Evolutionary conservation across 2,797 vertebrate genomes (phyloP).

Genomic region (Melanotaenia pygmaea): DNA sequence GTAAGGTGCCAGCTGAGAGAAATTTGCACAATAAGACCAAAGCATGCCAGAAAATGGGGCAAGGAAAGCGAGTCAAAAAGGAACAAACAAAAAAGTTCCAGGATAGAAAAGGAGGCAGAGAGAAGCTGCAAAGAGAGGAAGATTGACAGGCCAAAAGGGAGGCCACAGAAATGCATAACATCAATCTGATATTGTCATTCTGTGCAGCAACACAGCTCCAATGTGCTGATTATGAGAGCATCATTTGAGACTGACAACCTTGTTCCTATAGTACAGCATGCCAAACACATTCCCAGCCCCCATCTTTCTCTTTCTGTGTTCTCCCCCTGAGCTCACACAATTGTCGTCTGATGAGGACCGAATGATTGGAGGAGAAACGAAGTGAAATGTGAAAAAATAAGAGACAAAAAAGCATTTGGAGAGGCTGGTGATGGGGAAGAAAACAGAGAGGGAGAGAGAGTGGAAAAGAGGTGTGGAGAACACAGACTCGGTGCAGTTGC

Average conservation of each 20-base stretch:
- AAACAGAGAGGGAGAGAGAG: constrained; percentile 23
- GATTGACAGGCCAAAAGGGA: constrained; percentile 67
- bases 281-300: constrained; percentile 66
- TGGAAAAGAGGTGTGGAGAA: constrained; percentile 63
- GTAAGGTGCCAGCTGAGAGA: constrained; percentile 23
- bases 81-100: constrained; percentile 29
- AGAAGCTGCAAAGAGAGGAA: constrained; percentile 29
- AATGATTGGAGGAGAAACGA: constrained; percentile 66
- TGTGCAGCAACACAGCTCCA: constrained; percentile 61
- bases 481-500: constrained; percentile 70
- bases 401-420: constrained; percentile 43
- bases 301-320: constrained; percentile 40
- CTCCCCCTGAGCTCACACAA: constrained; percentile 71
- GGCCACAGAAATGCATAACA: constrained; percentile 54
- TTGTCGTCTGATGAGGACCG: constrained; percentile 78
- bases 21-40: constrained; percentile 48
- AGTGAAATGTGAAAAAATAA: constrained; percentile 60
- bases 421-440: constrained; percentile 40
- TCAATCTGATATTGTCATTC: constrained; percentile 68
- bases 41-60: constrained; percentile 28
- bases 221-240: constrained; percentile 75
- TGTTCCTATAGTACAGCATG: constrained; percentile 65
- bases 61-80: constrained; percentile 23
- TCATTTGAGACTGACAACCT: constrained; percentile 75
- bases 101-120: constrained; percentile 18